Evolutionary conservation across 2,797 vertebrate genomes (phyloP).

Genomic region (Thalassophryne amazonica): DNA sequence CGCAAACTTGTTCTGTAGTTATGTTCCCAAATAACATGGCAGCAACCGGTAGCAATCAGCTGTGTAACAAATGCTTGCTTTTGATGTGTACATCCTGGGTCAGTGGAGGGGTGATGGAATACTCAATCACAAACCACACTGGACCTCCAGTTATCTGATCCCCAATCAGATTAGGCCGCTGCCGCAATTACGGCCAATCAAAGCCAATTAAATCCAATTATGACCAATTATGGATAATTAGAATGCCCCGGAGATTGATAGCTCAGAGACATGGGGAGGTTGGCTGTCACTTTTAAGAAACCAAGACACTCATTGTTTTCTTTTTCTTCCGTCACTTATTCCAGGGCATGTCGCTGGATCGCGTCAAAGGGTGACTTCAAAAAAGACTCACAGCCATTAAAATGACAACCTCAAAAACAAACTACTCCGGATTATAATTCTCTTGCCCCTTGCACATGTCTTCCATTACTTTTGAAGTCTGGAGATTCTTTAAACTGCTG

Average conservation of each 20-base stretch:
- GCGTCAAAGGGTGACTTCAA: constrained; percentile 43
- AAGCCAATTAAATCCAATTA: constrained; percentile 71
- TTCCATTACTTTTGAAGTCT: constrained; percentile 24
- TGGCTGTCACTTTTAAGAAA: constrained; percentile 61
- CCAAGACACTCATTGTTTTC: constrained; percentile 40
- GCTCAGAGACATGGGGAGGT: constrained; percentile 53
- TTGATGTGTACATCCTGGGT: constrained; percentile 66
- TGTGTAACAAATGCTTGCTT: constrained; percentile 49
- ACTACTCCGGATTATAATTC: constrained; percentile 9
- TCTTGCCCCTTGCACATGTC: constrained; percentile 5
- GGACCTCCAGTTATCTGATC: constrained; percentile 64
- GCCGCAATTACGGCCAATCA: constrained; percentile 75
- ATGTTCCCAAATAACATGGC: constrained; percentile 28
- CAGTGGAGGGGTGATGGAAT: constrained; percentile 55
- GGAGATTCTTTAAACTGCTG: constrained; percentile 31
- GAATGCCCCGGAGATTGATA: constrained; percentile 71
- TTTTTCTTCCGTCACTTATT: constrained; percentile 7
- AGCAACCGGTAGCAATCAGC: constrained; percentile 55
- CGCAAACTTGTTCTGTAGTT: constrained; percentile 3
- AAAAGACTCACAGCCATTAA: constrained; percentile 27
- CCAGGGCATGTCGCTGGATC: constrained; percentile 6
- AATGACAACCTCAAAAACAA: constrained; percentile 25
- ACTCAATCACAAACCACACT: constrained; percentile 62
- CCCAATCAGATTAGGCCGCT: constrained; percentile 71
- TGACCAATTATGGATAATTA: constrained; percentile 70